Evolutionary conservation across 2,113 vertebrate species (phyloP), one percentile per base, ranked within the genome.

Genomic region (Serilophus lunatus): DNA sequence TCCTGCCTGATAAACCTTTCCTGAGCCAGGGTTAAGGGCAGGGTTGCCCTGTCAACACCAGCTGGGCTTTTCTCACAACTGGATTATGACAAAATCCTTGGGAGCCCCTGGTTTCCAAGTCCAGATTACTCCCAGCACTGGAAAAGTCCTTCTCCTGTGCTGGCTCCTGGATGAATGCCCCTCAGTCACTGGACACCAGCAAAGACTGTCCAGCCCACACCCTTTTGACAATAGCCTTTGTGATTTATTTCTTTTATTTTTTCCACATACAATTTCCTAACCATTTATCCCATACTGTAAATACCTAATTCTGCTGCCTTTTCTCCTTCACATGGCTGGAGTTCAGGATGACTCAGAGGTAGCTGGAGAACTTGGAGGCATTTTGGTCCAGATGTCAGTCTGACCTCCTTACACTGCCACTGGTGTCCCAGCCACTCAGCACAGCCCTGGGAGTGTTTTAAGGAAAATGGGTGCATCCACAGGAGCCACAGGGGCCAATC

Each of bases 381-480:
- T 6, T 31, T 75, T 74, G 26, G 38, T 65, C 25, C 50, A 50
- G 64, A 7, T 59, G 53, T 33, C 45, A 13, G 40, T 12, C 45
- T 23, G n/a, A 2, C 12, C 47, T 70, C 69, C 3, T 31, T 42
- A 14, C 36, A 33, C 20, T 49, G 71, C 54, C 45, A 24, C 26
- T 1, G 1, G 31, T 16, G 64, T 24, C 80, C 47, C 6, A 35
- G 51, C 1, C 69, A n/a, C 23, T 7, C 86, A 26, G 29, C 77
- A 63, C 36, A 60, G 81, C 61, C 81, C 51, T 56, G 0, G 0
- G 50, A 20, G 47, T 16, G 17, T 25, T 54, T 26, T 33, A 77
- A 54, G 60, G 36, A 7, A 22, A 84, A 79, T 0, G 0, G 10
- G 42, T n/a, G 19, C 56, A 72, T 24, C 24, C 63, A 7, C 0